These are phyloP conservation scores for Drosophila teissieri DNA, from an alignment of 1,140 invertebrate species.

Conservation along the genomic window DNA sequence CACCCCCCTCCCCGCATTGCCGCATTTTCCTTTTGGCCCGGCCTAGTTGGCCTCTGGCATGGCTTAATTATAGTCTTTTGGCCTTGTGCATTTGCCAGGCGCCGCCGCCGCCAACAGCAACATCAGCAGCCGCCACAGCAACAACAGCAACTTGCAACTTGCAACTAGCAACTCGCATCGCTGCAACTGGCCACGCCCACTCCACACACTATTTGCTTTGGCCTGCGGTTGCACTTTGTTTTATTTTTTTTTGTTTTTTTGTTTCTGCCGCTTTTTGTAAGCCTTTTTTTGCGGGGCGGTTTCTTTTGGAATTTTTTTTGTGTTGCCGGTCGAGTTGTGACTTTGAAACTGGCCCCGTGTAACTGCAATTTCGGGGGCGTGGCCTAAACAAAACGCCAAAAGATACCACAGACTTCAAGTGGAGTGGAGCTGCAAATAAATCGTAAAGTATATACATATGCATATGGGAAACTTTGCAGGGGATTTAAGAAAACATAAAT, in stretches of 20 bases:
- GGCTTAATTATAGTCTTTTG: slow-evolving; percentile 82
- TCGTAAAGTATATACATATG: not conserved
- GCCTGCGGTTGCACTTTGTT: slow-evolving; percentile 61
- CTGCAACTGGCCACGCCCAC: slow-evolving; percentile 62
- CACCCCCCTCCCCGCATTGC: slow-evolving; percentile 7
- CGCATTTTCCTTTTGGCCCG: slow-evolving; percentile 21
- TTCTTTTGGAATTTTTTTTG: slow-evolving; percentile 29
- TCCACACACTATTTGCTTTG: slow-evolving; percentile 73
- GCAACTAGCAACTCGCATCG: slow-evolving; percentile 15
- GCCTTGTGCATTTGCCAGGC: slow-evolving; percentile 69
- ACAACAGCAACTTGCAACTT: not conserved
- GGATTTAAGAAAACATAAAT: not conserved
- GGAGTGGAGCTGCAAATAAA: not conserved
- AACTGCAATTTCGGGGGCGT: slow-evolving; percentile 29
- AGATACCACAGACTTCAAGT: not conserved
- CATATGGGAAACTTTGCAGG: not conserved
- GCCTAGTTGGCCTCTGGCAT: slow-evolving; percentile 62
- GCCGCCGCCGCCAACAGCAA: slow-evolving; percentile 57
- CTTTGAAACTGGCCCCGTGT: slow-evolving; percentile 21
- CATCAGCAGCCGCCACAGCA: slow-evolving; percentile 2
- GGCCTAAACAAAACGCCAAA: slow-evolving; percentile 9
- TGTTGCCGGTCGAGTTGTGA: slow-evolving; percentile 25
- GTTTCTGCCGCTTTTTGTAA: slow-evolving; percentile 5
- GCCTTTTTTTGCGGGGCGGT: slow-evolving; percentile 22
- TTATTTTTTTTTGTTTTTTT: slow-evolving; percentile 11